phyloP scores from a whole-genome alignment of 2,888 invertebrate species.

The Timema cristinae region DNA sequence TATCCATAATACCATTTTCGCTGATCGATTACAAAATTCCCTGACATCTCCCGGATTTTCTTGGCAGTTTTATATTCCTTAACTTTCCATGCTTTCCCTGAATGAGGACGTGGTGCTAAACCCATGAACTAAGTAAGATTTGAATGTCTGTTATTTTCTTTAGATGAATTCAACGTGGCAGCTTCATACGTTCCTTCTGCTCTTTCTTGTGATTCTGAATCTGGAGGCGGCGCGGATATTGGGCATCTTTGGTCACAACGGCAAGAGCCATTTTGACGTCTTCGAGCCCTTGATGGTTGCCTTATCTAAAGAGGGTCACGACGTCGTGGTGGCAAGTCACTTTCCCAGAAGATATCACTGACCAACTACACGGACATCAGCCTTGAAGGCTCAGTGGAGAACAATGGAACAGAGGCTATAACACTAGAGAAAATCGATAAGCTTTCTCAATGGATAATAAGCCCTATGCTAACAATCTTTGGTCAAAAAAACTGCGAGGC shows the following conservation, averaged over 20 bases:
- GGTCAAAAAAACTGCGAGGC: neutral
- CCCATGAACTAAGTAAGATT: no score
- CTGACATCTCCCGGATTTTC: no score
- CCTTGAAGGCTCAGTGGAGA: constrained; percentile 16
- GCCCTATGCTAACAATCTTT: neutral
- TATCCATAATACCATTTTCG: no score
- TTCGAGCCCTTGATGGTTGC: constrained; percentile 24
- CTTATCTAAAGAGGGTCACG: constrained; percentile 20
- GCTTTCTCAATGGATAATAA: neutral
- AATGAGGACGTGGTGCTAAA: no score
- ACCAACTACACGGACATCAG: constrained; percentile 26
- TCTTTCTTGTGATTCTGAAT: no score
- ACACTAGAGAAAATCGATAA: neutral
- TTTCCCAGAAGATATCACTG: constrained; percentile 16
- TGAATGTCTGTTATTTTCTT: no score
- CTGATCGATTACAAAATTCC: no score
- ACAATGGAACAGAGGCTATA: neutral
- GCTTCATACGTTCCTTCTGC: no score
- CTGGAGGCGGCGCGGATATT: constrained; percentile 19
- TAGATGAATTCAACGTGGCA: no score
- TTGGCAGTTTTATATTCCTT: no score
- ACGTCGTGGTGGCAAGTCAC: constrained; percentile 24
- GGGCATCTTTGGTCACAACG: constrained; percentile 24
- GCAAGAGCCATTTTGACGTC: constrained; percentile 26
- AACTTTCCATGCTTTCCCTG: no score